A percentile compares a stretch with the other conserved stretches of the same genome.
These are phyloP conservation scores for Porites divaricata DNA, from an alignment of 92 coral and sea anemone genomes.

Conservation along the genomic window DNA sequence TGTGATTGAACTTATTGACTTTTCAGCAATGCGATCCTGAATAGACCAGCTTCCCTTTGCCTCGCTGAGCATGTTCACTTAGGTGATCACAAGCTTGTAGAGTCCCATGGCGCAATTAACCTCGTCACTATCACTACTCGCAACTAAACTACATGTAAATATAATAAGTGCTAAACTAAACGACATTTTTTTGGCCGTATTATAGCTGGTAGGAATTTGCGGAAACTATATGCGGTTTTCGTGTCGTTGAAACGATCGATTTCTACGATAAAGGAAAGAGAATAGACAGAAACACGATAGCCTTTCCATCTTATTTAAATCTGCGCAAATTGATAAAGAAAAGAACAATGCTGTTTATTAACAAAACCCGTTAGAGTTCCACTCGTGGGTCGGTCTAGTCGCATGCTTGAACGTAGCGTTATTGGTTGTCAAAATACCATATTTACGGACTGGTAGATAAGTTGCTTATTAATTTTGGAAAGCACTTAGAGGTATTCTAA, in stretches of 20 bases:
- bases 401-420: conserved; percentile 43
- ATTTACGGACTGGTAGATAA: neutral
- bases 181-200: neutral
- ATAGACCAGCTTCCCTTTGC: neutral
- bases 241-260: neutral
- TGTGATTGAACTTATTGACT: neutral
- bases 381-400: neutral
- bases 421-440: conserved; percentile 6
- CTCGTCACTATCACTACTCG: neutral
- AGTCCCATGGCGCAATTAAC: neutral
- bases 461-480: too few relatives aligned
- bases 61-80: conserved; percentile 26
- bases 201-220: neutral
- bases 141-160: neutral
- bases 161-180: neutral
- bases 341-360: neutral
- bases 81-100: neutral
- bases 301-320: neutral
- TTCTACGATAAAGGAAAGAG: neutral
- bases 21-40: neutral
- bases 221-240: neutral
- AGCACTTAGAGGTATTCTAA: too few relatives aligned
- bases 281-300: neutral
- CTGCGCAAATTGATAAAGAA: neutral
- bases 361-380: neutral